Evolutionary conservation across 2,113 vertebrate species (phyloP).

Genomic region (Setophaga coronata): DNA sequence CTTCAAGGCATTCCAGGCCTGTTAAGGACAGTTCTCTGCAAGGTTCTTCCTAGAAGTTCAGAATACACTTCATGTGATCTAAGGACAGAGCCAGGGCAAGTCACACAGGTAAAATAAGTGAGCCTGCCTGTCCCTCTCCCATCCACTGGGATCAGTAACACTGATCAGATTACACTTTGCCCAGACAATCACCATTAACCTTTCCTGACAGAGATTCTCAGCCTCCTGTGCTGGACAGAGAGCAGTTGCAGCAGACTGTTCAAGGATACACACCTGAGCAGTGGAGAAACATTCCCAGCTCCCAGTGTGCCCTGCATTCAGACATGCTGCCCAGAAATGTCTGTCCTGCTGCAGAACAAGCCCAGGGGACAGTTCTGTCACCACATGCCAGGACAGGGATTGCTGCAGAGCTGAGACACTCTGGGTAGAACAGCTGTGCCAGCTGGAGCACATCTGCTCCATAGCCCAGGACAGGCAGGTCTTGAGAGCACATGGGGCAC

Average conservation of each 20-base stretch:
- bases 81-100: not conserved
- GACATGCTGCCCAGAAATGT: rapidly evolving
- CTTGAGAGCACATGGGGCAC: not conserved
- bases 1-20: not conserved
- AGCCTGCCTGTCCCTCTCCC: not conserved
- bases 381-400: rapidly evolving
- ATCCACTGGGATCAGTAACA: not conserved
- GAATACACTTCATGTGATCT: not conserved
- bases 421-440: not conserved
- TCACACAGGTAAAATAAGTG: not conserved
- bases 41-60: not conserved
- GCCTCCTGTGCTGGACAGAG: not conserved
- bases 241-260: not conserved
- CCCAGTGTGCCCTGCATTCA: not conserved
- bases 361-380: rapidly evolving
- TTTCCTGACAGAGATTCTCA: not conserved
- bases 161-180: not conserved
- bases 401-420: rapidly evolving
- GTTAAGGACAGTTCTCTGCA: not conserved
- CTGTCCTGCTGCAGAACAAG: not conserved
- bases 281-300: not conserved
- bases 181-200: not conserved
- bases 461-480: rapidly evolving
- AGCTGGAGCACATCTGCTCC: not conserved
- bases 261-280: not conserved